Evolutionary conservation across 2,113 vertebrate genomes (phyloP).

Genomic region (Forbesichthys agassizii): DNA sequence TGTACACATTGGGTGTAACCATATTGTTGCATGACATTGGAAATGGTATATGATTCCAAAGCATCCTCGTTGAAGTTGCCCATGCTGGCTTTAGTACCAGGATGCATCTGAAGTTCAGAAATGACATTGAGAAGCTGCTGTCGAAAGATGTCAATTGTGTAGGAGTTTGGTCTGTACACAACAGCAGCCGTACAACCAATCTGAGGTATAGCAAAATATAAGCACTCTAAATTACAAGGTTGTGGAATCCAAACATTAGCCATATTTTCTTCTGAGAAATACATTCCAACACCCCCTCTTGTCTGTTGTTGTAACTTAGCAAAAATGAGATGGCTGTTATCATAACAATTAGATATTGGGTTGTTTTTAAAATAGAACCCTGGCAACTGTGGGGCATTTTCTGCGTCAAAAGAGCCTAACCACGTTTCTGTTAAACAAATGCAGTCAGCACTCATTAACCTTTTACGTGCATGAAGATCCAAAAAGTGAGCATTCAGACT

Average conservation of each 20-base stretch:
- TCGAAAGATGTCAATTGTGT: slow-evolving; percentile 1
- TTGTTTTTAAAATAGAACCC: slow-evolving; percentile 7
- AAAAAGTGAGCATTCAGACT: slow-evolving; percentile 19
- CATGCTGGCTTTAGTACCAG: background rate
- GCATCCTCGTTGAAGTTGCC: slow-evolving; percentile 16
- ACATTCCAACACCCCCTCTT: slow-evolving; percentile 25
- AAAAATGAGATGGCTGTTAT: background rate
- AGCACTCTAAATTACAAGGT: slow-evolving; percentile 13
- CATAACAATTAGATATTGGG: slow-evolving; percentile 13
- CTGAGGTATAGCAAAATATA: slow-evolving; percentile 5
- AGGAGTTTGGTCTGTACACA: slow-evolving; percentile 18
- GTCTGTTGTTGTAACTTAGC: slow-evolving; percentile 11
- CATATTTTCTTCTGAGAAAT: background rate
- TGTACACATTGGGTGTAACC: slow-evolving; percentile 6
- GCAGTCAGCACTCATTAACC: slow-evolving; percentile 7
- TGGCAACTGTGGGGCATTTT: background rate
- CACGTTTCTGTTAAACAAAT: slow-evolving; percentile 13
- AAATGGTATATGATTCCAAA: background rate
- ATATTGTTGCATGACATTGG: background rate
- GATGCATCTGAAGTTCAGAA: no score
- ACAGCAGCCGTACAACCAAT: slow-evolving; percentile 11
- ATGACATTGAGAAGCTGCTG: background rate
- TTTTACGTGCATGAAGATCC: slow-evolving; percentile 5
- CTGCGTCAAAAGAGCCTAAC: background rate
- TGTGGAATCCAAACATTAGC: background rate